Evolutionary conservation across 2,888 invertebrate genomes (phyloP).

Genomic region (Oegoconia quadripuncta): DNA sequence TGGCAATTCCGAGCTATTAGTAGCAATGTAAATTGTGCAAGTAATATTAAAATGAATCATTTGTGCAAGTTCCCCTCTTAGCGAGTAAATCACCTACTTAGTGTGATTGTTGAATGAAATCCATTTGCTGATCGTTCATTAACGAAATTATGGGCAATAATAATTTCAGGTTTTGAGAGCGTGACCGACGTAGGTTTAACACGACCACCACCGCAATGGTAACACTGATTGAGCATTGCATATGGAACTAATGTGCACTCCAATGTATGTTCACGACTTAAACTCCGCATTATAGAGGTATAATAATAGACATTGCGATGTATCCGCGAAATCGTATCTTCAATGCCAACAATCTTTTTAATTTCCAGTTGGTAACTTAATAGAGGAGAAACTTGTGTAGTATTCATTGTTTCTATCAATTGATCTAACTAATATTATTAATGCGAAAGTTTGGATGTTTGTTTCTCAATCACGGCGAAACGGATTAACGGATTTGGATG

Average conservation of each 20-base stretch:
- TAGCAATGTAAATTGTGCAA: slow-evolving; percentile 1
- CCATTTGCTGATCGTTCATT: slow-evolving; percentile 7
- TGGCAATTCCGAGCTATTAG: background rate
- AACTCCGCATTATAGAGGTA: too few species aligned
- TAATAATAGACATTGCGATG: slow-evolving; percentile 1
- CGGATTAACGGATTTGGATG: too few species aligned
- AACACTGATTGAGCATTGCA: too few species aligned
- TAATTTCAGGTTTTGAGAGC: slow-evolving; percentile 12
- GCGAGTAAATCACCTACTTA: slow-evolving; percentile 3
- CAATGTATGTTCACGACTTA: background rate
- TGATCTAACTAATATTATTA: too few species aligned
- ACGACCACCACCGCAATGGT: background rate
- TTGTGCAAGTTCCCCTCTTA: slow-evolving; percentile 3
- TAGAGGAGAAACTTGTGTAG: background rate
- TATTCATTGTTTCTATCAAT: too few species aligned
- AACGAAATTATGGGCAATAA: slow-evolving; percentile 7
- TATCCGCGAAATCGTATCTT: slow-evolving; percentile 42
- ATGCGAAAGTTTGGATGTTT: too few species aligned
- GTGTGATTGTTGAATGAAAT: slow-evolving; percentile 7
- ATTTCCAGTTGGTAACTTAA: background rate
- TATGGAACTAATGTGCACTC: too few species aligned
- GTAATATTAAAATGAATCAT: slow-evolving; percentile 1
- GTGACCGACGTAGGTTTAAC: slow-evolving; percentile 5
- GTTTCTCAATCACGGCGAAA: too few species aligned
- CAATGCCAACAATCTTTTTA: slow-evolving; percentile 37